Evolutionary conservation across 2,113 vertebrate species (phyloP).

Genomic region (Halcyon malimbica): DNA sequence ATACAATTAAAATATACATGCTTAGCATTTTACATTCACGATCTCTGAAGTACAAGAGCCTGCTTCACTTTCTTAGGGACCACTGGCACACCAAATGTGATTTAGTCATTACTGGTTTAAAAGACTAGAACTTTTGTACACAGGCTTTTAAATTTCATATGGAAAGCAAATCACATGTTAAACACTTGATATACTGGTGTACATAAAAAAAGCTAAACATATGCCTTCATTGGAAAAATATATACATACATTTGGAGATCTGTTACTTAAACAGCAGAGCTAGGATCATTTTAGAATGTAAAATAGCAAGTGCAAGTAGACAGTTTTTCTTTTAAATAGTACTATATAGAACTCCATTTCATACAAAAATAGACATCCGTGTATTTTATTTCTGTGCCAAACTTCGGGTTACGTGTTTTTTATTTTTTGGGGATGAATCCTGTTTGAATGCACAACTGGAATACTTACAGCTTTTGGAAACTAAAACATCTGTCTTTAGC

Average conservation of each 20-base stretch:
- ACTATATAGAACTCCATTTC: slow-evolving; percentile 52
- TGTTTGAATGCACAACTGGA: background rate
- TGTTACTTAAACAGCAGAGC: slow-evolving; percentile 47
- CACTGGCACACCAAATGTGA: background rate
- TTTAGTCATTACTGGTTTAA: background rate
- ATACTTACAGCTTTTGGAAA: background rate
- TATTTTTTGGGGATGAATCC: background rate
- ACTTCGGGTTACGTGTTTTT: background rate
- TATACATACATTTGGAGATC: slow-evolving; percentile 51
- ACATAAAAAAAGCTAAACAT: background rate
- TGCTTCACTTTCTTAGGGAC: slow-evolving; percentile 37
- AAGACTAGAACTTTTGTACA: background rate
- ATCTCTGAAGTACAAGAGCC: slow-evolving; percentile 17
- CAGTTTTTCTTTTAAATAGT: slow-evolving; percentile 56
- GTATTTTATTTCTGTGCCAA: slow-evolving; percentile 18
- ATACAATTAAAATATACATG: slow-evolving; percentile 73
- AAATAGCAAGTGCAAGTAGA: slow-evolving; percentile 72
- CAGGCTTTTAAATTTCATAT: background rate
- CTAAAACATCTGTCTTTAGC: background rate
- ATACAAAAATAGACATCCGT: slow-evolving; percentile 73
- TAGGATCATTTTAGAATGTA: slow-evolving; percentile 62
- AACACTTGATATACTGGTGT: background rate
- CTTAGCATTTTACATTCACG: slow-evolving; percentile 43
- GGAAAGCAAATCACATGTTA: background rate
- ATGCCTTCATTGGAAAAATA: slow-evolving; percentile 40